A percentile compares a stretch with the other conserved stretches of the same genome.
These are phyloP conservation scores for Melanerpes formicivorus DNA, from an alignment of 2,113 vertebrate species.

Conservation along the genomic window DNA sequence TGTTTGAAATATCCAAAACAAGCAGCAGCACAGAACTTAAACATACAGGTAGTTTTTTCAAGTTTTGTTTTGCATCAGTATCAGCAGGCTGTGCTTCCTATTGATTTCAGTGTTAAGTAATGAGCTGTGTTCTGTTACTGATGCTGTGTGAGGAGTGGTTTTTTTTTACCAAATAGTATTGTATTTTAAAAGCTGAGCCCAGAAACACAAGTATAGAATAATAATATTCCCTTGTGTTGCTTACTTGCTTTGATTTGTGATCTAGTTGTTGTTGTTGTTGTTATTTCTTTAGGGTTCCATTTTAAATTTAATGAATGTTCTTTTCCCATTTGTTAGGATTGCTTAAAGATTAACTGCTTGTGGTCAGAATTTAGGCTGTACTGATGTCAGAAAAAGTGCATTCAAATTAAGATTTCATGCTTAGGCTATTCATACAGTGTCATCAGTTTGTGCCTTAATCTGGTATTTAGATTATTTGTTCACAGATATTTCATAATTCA, in stretches of 20 bases:
- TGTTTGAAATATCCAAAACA: not conserved
- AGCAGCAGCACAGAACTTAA: not conserved
- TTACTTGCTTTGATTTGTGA: not conserved
- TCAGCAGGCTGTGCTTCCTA: not conserved
- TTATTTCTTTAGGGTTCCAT: not conserved
- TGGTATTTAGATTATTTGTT: conserved; percentile 11
- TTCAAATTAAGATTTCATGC: not conserved
- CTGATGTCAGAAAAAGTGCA: not conserved
- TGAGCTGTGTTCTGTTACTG: not conserved
- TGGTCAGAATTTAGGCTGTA: not conserved
- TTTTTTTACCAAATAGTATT: not conserved
- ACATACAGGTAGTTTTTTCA: not conserved
- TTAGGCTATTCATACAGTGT: not conserved
- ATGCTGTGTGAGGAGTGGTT: not conserved
- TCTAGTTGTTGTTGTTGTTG: not conserved
- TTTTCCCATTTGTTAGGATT: not conserved
- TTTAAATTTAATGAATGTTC: not conserved
- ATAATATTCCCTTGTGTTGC: not conserved
- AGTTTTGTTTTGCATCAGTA: not conserved
- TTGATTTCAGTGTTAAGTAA: not conserved
- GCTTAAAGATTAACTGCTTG: not conserved
- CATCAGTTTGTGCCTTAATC: not conserved
- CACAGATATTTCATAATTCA: not conserved
- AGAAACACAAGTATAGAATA: not conserved
- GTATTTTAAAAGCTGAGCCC: not conserved